A percentile compares a stretch with the other conserved stretches of the same genome.
Evolutionary conservation across 2,113 vertebrate genomes (phyloP).

Genomic region (Platanista minor): DNA sequence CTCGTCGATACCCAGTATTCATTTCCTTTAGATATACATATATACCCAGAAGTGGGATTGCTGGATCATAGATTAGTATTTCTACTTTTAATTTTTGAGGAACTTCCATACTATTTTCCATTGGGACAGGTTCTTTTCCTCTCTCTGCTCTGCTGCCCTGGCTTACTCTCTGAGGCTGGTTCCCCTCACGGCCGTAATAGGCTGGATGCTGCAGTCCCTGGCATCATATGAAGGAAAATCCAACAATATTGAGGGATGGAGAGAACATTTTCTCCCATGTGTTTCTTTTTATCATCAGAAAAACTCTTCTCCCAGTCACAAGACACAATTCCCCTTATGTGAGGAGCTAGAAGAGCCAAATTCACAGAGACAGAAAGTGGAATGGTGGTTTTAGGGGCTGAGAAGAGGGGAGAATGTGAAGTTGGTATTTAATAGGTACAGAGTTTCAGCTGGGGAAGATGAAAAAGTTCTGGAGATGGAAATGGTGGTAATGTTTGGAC

Average conservation of each 20-base stretch:
- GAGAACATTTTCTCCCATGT: neutral
- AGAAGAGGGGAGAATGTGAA: neutral
- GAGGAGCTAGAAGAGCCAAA: neutral
- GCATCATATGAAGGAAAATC: neutral
- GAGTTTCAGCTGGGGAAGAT: neutral
- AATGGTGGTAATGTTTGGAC: neutral
- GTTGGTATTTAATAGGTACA: neutral
- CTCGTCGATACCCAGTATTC: neutral
- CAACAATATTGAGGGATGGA: neutral
- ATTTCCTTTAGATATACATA: neutral
- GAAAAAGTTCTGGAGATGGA: neutral
- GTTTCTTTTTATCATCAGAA: neutral
- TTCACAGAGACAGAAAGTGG: neutral
- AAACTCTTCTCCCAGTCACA: neutral
- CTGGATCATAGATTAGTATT: neutral
- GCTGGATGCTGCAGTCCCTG: neutral
- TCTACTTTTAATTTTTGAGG: neutral
- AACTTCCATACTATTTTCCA: neutral
- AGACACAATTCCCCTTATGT: neutral
- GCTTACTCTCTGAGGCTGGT: neutral
- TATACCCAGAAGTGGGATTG: neutral
- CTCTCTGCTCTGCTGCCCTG: neutral
- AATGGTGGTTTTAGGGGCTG: neutral
- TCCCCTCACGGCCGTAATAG: neutral
- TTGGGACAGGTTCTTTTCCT: neutral